These are phyloP conservation scores for Cyanoderma ruficeps DNA, from an alignment of 2,113 vertebrate genomes.

Conservation along the genomic window DNA sequence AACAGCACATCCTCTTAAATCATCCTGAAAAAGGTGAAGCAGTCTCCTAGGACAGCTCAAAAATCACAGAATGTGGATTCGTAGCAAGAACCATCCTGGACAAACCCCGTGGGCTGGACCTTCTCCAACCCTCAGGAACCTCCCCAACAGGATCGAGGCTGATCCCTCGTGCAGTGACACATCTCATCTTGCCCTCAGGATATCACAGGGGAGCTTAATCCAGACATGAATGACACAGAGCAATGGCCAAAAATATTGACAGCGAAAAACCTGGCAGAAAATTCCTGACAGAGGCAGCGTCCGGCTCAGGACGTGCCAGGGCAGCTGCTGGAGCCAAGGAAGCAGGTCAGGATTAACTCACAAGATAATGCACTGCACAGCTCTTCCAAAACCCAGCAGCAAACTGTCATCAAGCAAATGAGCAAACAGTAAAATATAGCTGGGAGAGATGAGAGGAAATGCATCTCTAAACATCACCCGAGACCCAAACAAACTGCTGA, in stretches of 20 bases:
- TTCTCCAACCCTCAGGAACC: not conserved
- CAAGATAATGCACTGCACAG: not conserved
- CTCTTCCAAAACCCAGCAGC: not conserved
- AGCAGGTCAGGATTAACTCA: not conserved
- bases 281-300: not conserved
- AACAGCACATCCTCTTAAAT: constrained; percentile 10
- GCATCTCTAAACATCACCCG: not conserved
- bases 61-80: not conserved
- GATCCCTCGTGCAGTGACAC: not conserved
- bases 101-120: not conserved
- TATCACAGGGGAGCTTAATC: not conserved
- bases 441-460: not conserved
- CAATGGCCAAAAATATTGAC: not conserved
- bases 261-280: not conserved
- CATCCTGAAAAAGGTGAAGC: constrained; percentile 11
- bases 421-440: not conserved
- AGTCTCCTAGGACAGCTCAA: constrained; percentile 8
- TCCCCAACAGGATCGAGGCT: fast-evolving
- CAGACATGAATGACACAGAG: not conserved
- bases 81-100: fast-evolving
- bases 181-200: not conserved
- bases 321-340: not conserved
- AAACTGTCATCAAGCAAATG: not conserved
- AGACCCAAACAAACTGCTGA: not conserved
- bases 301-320: not conserved